Conservation (phyloP, 2,888 invertebrate genomes). For the Prenolepis imparis region DNA sequence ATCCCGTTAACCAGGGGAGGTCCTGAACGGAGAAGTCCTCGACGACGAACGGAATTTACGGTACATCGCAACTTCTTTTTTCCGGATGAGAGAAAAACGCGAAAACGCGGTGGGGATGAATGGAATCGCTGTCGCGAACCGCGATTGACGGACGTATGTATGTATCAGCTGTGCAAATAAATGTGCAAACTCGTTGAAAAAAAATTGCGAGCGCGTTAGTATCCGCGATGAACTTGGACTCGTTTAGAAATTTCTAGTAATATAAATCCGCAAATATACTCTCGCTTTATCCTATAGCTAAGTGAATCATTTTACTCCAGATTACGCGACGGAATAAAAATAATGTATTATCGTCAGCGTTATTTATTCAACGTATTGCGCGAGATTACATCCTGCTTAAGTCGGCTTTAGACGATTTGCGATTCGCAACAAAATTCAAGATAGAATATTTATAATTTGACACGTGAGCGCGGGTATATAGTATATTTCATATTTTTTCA, state of each 20-base stretch:
- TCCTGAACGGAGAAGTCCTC: neutral
- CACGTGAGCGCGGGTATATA: neutral
- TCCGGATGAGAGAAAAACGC: neutral
- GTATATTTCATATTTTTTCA: neutral
- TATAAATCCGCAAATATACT: neutral
- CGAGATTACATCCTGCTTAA: neutral
- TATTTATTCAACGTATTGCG: neutral
- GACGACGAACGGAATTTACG: conserved; percentile 47
- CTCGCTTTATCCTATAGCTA: neutral
- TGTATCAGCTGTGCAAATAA: conserved; percentile 48
- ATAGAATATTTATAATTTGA: neutral
- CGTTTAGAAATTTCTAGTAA: conserved; percentile 15
- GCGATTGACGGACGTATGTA: conserved; percentile 24
- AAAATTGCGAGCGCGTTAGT: neutral
- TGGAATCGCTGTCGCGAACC: neutral
- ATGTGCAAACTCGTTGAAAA: conserved; percentile 30
- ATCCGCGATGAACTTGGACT: neutral
- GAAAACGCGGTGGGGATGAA: conserved; percentile 12
- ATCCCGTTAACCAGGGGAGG: conserved; percentile 41
- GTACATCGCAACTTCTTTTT: conserved; percentile 32
- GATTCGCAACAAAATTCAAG: neutral
- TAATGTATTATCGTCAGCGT: neutral
- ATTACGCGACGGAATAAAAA: neutral
- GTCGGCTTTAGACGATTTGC: neutral
- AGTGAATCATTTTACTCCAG: neutral